Evolutionary conservation across 2,113 vertebrate genomes (phyloP), one percentile per base, ranked within the genome.

Genomic region (Platichthys flesus): DNA sequence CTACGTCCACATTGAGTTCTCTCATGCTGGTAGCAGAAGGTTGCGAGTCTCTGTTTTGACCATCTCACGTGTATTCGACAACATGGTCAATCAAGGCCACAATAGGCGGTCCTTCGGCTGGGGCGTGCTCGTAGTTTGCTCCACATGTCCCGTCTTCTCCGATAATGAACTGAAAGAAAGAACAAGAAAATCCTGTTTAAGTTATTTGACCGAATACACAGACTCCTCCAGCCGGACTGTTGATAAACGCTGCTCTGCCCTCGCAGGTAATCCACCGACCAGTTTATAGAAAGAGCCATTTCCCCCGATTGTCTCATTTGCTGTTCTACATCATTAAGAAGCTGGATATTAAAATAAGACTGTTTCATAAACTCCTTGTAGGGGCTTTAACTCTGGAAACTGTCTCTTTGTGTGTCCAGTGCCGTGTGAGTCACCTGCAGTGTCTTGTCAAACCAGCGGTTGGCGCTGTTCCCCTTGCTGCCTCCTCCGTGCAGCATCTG

Each of bases 391-490:
- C 42, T 47, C 4, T 4, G 15, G 45, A 47, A 16, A 13, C 12
- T 4, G 55, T 58, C 20, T 51, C 31, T 31, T 31, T 5, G 73
- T 54, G 7, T 59, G 63, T 56, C 37, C 14, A 18, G 2, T 37
- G 9, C 18, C 1, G 14, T 12, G 15, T 4, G 4, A 4, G 61
- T 81, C 71, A 99, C 98, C 93, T 99, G 98, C 47, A 99, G 91
- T 0, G 98, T 99, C 92, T 99, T 99, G 92, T 99, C 97, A 0
- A 99, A 99, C 98, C 98, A 99, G 64, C 98, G 95, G 90, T 99
- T 99, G 51, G 96, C 97, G 0, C 97, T 99, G 91, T 99, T 98
- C 87, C 94, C 93, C 55, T 84, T 87, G 71, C 95, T 94, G 45
- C 97, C 98, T 0, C 97, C 98, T 0, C 98, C 98, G 0, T 99